A percentile compares a stretch with the other conserved stretches of the same genome.
phyloP scores from a whole-genome alignment of 2,113 vertebrate species.

The Sylvia atricapilla region DNA sequence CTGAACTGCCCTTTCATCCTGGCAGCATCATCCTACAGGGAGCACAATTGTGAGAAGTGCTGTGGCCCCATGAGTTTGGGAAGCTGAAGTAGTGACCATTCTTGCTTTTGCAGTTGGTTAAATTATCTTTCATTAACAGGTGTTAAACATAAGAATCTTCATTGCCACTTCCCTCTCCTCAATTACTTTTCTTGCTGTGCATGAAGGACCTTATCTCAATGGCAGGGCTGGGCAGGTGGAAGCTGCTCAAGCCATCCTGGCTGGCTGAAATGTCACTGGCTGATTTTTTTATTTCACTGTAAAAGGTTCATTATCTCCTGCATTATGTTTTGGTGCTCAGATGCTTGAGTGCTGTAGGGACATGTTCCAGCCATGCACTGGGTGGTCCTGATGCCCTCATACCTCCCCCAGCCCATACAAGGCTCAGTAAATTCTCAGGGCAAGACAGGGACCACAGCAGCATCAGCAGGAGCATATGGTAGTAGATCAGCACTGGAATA shows the following conservation, averaged over 20 bases:
- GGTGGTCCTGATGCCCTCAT: not conserved
- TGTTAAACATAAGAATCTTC: not conserved
- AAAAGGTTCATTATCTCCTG: not conserved
- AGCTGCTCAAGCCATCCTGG: not conserved
- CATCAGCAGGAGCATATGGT: not conserved
- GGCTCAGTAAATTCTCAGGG: not conserved
- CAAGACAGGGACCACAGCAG: not conserved
- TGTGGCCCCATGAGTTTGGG: not conserved
- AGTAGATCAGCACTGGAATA: not conserved
- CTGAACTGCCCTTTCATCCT: not conserved
- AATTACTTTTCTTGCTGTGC: not conserved
- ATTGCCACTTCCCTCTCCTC: not conserved
- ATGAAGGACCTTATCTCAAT: not conserved
- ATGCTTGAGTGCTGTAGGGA: not conserved
- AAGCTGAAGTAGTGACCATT: not conserved
- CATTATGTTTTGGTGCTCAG: not conserved
- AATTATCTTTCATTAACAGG: not conserved
- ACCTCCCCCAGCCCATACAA: not conserved
- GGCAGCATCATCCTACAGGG: fast-evolving
- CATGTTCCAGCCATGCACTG: not conserved
- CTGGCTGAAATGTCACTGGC: not conserved
- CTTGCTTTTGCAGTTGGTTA: not conserved
- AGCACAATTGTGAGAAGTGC: not conserved
- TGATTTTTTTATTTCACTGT: not conserved
- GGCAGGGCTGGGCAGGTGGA: not conserved